phyloP scores from a whole-genome alignment of 2,888 invertebrate species.

The Drosophila atroscutellata region DNA sequence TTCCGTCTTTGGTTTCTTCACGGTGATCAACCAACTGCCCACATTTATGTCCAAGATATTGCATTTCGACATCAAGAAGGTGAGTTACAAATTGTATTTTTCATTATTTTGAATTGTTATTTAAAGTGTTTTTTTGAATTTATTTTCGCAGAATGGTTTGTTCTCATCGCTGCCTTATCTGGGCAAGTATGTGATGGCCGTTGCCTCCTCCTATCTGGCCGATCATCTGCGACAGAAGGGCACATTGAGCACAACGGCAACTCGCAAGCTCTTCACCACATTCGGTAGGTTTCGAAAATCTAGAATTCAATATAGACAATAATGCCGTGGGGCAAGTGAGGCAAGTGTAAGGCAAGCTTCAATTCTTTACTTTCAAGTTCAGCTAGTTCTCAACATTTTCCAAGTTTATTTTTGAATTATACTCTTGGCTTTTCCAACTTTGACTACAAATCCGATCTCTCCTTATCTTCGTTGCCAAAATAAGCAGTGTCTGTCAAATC shows the following conservation, averaged over 20 bases:
- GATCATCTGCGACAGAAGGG: constrained; percentile 89
- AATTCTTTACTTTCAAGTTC: too few relatives aligned
- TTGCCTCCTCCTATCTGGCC: constrained; percentile 90
- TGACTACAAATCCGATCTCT: neutral
- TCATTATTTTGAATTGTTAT: neutral
- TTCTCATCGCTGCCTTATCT: constrained; percentile 94
- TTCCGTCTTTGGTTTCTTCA: constrained; percentile 95
- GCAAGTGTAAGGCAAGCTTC: too few relatives aligned
- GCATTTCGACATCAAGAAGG: constrained; percentile 91
- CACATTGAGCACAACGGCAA: constrained; percentile 89
- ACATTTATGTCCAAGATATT: constrained; percentile 93
- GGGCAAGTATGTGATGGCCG: constrained; percentile 93
- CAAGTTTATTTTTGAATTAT: neutral
- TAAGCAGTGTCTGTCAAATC: neutral
- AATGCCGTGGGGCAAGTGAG: neutral
- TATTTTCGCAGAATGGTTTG: constrained; percentile 89
- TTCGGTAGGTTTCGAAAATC: constrained; percentile 88
- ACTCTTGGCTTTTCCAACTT: neutral
- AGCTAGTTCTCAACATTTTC: too few relatives aligned
- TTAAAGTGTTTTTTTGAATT: neutral
- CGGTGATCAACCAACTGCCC: constrained; percentile 94
- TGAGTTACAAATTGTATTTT: constrained; percentile 67
- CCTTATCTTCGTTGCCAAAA: neutral
- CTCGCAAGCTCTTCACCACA: constrained; percentile 89
- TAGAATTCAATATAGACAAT: too few relatives aligned